These are phyloP conservation scores for Metopolophium dirhodum DNA, from an alignment of 1,140 invertebrate genomes.

Conservation along the genomic window DNA sequence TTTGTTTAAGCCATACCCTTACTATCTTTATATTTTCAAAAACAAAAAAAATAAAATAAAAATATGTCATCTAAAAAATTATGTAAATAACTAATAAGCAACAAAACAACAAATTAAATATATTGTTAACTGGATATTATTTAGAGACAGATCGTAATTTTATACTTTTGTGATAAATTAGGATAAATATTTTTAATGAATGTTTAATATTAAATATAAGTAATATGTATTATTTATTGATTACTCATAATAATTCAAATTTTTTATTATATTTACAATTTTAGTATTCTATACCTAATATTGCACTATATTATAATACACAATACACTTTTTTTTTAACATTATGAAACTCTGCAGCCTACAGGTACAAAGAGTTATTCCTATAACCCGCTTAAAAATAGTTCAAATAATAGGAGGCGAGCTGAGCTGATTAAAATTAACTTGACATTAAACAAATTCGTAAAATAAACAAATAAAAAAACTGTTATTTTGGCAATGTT, in stretches of 20 bases:
- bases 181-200: not conserved
- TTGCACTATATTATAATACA: not conserved
- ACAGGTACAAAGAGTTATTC: not conserved
- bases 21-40: no score
- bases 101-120: no score
- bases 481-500: conserved; percentile 12
- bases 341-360: not conserved
- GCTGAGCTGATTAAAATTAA: not conserved
- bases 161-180: no score
- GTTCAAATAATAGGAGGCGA: not conserved
- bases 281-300: not conserved
- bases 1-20: no score
- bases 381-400: not conserved
- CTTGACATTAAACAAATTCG: not conserved
- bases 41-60: no score
- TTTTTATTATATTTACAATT: not conserved
- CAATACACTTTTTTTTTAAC: not conserved
- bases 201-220: not conserved
- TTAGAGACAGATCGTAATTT: no score
- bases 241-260: not conserved
- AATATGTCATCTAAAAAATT: no score
- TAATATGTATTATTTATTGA: no score
- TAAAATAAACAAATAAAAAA: conserved; percentile 15
- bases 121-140: no score
- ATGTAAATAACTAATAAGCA: no score